Conservation (phyloP, 1,140 invertebrate species). For the Drosophila pachea region DNA sequence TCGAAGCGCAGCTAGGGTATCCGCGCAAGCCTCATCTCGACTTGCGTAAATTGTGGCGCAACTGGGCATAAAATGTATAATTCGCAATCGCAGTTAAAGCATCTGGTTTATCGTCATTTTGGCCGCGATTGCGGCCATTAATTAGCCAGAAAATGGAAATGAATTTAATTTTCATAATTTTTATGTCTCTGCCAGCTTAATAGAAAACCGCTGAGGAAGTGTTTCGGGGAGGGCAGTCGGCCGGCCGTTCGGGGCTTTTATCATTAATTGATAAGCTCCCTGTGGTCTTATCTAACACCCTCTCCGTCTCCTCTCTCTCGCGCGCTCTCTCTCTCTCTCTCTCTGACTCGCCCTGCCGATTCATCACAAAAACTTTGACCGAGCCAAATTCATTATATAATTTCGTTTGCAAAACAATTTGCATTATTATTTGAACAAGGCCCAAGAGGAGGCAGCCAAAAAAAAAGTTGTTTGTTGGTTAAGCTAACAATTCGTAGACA, state of each 20-base stretch:
- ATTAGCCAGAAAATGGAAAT: constrained; percentile 1
- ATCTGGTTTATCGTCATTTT: neutral
- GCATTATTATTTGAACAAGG: constrained; percentile 66
- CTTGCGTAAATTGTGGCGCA: no score
- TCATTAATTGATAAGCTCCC: constrained; percentile 29
- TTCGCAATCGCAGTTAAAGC: neutral
- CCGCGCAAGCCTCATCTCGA: no score
- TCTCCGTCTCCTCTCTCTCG: neutral
- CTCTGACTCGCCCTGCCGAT: neutral
- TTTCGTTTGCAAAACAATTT: constrained; percentile 66
- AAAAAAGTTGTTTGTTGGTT: constrained; percentile 20
- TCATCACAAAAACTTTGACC: constrained; percentile 34
- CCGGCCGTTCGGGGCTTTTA: constrained; percentile 15
- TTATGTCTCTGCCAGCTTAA: constrained; percentile 4
- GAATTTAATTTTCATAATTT: constrained; percentile 15
- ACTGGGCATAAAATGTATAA: neutral
- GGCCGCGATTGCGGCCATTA: constrained; percentile 1
- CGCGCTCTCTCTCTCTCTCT: neutral
- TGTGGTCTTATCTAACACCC: neutral
- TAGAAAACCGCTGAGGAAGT: constrained; percentile 13
- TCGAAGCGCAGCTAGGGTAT: no score
- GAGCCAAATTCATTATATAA: constrained; percentile 44
- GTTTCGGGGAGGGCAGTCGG: neutral
- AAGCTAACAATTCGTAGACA: constrained; percentile 47
- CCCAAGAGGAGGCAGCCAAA: neutral